Percentiles rank a stretch among this genome's conserved stretches.
These are phyloP conservation scores for Heliconius ethilla DNA, from an alignment of 2,888 invertebrate genomes.

Conservation along the genomic window DNA sequence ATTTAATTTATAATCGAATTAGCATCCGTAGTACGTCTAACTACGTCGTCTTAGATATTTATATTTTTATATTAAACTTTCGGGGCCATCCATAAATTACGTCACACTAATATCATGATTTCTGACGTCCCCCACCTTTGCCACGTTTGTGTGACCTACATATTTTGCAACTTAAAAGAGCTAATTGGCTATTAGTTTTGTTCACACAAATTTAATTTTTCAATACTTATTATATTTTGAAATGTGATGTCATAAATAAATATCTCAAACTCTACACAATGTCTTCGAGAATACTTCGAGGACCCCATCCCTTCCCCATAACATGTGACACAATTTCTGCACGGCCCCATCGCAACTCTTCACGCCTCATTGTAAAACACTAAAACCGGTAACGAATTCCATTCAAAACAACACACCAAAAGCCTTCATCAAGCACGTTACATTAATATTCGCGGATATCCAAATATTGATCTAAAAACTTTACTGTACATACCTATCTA, in stretches of 20 bases:
- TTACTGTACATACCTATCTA: slow-evolving; percentile 57
- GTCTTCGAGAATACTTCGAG: too few species aligned
- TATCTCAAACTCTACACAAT: not conserved
- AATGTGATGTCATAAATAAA: slow-evolving; percentile 1
- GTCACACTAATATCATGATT: not conserved
- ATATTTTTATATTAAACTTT: slow-evolving; percentile 60
- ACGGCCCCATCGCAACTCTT: slow-evolving; percentile 45
- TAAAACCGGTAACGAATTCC: slow-evolving; percentile 63
- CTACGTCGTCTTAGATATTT: slow-evolving; percentile 52
- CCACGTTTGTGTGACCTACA: not conserved
- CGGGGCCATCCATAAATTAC: not conserved
- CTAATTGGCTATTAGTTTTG: too few species aligned
- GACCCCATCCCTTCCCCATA: not conserved
- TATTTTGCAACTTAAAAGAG: not conserved
- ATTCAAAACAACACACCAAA: slow-evolving; percentile 65
- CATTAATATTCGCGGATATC: slow-evolving; percentile 42
- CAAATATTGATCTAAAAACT: slow-evolving; percentile 53
- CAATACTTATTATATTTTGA: not conserved
- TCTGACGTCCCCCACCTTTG: not conserved
- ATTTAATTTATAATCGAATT: slow-evolving; percentile 34
- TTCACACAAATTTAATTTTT: not conserved
- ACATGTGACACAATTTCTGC: not conserved
- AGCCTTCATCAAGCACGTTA: slow-evolving; percentile 56
- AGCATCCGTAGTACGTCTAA: slow-evolving; percentile 46
- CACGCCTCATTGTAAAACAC: slow-evolving; percentile 53